Conservation (phyloP, 1,140 invertebrate species). For the Babylonia areolata region DNA sequence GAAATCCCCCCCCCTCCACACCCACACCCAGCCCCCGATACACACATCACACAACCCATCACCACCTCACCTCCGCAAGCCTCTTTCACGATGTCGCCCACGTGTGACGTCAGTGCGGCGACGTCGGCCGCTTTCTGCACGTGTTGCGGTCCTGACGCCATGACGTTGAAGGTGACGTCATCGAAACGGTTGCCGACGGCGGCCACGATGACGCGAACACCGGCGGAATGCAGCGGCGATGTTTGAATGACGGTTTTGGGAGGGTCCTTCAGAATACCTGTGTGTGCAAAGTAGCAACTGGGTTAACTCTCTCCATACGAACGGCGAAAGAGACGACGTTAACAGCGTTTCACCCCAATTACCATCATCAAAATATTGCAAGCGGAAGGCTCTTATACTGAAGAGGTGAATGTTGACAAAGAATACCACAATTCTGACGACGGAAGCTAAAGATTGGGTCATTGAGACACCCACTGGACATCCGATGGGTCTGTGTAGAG, state of each 20-base stretch:
- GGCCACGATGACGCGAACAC: not conserved
- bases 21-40: not conserved
- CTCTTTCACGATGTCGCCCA: not conserved
- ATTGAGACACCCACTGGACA: too few species aligned
- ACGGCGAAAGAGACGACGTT: too few species aligned
- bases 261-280: not conserved
- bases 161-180: conserved; percentile 30
- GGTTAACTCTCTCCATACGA: too few species aligned
- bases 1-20: too few species aligned
- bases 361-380: too few species aligned
- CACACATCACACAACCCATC: not conserved
- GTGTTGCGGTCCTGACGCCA: conserved; percentile 21
- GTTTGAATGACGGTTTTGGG: not conserved
- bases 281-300: not conserved
- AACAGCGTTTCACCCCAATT: too few species aligned
- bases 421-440: too few species aligned
- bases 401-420: too few species aligned
- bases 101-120: not conserved
- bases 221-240: not conserved
- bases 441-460: too few species aligned
- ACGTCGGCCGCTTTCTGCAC: conserved; percentile 27
- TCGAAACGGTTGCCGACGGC: conserved; percentile 28
- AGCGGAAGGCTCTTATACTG: too few species aligned
- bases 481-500: too few species aligned
- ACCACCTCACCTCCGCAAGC: conserved; percentile 22